These are phyloP conservation scores for Mayetiola destructor DNA, from an alignment of 2,888 invertebrate genomes.

Conservation along the genomic window DNA sequence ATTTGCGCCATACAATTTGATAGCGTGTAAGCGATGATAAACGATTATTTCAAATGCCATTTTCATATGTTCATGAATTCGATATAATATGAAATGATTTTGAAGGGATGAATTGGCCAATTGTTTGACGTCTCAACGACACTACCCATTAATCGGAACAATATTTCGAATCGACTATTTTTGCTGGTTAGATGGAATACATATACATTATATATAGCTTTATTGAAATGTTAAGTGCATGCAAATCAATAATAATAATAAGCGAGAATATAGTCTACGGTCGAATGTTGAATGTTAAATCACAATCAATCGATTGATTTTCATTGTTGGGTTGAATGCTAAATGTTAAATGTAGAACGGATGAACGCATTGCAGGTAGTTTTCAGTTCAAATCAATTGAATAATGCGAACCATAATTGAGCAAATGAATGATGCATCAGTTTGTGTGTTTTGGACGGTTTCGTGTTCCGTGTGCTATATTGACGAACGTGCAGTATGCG, in stretches of 20 bases:
- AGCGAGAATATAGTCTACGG: not conserved
- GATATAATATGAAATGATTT: too few relatives aligned
- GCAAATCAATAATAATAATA: not conserved
- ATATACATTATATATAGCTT: not conserved
- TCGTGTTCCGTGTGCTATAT: too few relatives aligned
- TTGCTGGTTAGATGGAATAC: not conserved
- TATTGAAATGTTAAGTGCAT: not conserved
- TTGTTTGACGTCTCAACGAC: not conserved
- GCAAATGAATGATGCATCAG: too few relatives aligned
- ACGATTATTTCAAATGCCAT: slow-evolving; percentile 11
- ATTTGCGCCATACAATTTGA: not conserved
- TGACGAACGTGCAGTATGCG: too few relatives aligned
- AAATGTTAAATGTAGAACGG: too few relatives aligned
- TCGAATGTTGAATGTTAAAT: not conserved
- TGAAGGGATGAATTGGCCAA: not conserved
- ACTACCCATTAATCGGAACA: not conserved
- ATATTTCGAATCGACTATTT: not conserved
- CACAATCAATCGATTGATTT: too few relatives aligned
- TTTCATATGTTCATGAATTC: not conserved
- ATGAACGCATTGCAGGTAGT: too few relatives aligned
- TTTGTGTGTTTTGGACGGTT: too few relatives aligned
- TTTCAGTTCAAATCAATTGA: too few relatives aligned
- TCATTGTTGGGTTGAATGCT: too few relatives aligned
- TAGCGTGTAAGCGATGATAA: not conserved
- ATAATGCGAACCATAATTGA: too few relatives aligned